These are phyloP conservation scores for Aleiodes leptofemur DNA, from an alignment of 2,888 invertebrate species.

Conservation along the genomic window DNA sequence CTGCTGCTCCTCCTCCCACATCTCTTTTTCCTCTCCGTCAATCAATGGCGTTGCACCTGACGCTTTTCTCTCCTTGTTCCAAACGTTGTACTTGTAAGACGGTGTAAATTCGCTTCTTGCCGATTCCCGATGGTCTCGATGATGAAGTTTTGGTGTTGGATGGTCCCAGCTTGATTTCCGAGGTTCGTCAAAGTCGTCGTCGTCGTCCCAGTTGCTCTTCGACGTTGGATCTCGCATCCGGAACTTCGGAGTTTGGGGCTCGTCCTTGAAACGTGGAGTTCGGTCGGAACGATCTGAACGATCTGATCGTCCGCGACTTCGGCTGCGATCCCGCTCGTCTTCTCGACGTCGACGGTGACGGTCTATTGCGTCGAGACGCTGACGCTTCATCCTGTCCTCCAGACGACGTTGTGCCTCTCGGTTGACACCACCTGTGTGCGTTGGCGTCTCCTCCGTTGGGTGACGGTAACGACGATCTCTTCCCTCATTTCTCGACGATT, in stretches of 20 bases:
- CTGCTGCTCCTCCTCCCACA: conserved; percentile 94
- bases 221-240: conserved; percentile 77
- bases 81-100: conserved; percentile 88
- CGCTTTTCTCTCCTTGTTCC: conserved; percentile 82
- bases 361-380: conserved; percentile 69
- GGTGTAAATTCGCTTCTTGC: conserved; percentile 84
- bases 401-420: conserved; percentile 85
- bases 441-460: conserved; percentile 92
- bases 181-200: conserved; percentile 80
- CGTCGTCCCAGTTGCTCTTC: conserved; percentile 87
- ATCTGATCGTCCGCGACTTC: conserved; percentile 47
- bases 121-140: conserved; percentile 70
- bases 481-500: conserved; percentile 58
- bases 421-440: conserved; percentile 94
- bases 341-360: conserved; percentile 67
- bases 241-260: conserved; percentile 89
- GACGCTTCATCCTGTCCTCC: conserved; percentile 69
- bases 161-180: conserved; percentile 94
- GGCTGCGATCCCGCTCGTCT: conserved; percentile 62
- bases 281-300: conserved; percentile 11
- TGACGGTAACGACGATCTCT: conserved; percentile 84
- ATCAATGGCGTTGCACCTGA: conserved; percentile 81
- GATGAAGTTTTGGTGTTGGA: conserved; percentile 84
- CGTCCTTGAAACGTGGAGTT: conserved; percentile 85
- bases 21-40: conserved; percentile 81